Evolutionary conservation across 2,888 invertebrate species (phyloP), one percentile per base, ranked within the genome.

Genomic region (Salpingus planirostris): DNA sequence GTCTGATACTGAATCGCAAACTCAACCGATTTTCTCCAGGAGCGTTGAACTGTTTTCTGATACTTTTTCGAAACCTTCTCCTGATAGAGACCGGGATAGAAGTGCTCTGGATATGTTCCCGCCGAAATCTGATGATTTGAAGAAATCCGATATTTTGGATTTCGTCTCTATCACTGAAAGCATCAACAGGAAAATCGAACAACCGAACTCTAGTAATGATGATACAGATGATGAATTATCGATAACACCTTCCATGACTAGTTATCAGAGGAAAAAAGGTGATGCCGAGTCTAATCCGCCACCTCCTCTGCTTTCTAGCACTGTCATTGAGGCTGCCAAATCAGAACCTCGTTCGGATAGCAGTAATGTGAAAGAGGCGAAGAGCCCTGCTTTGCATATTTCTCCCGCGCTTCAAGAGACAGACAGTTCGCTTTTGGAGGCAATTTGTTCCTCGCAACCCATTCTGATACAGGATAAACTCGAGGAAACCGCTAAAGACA

Each of bases 1-100:
- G 36, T 78, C 75, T 6, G 78, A 79, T 27, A 72, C 73, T 23
- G 79, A 77, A 41, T 71, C 73, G 2, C 74, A 75, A 49, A 50
- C 55, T 2, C 74, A 74, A 43, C 71, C 68, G 13, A 50, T 73
- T 0, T 78, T 78, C 50, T 71, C 73, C 2, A 64, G 73, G 35
- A 72, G 74, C 25, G 74, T 74, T 37, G 75, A 77, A 43, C 67
- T 75, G 0, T 74, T 78, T 46, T 69, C 74, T 2, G 71, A 73
- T 14, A 67, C 70, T 1, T 70, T 69, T 70, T 69, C 71, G 54
- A 74, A 74, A 25, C 69, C 73, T 35, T 71, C 72, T 1, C 71
- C 73, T 0, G n/a, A n/a, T n/a, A n/a, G n/a, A n/a, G n/a, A n/a
- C n/a, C n/a, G n/a, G n/a, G 73, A 71, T 21, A 69, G 70, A 46